Conservation (phyloP, 2,888 invertebrate genomes). For the Yponomeuta cagnagella region DNA sequence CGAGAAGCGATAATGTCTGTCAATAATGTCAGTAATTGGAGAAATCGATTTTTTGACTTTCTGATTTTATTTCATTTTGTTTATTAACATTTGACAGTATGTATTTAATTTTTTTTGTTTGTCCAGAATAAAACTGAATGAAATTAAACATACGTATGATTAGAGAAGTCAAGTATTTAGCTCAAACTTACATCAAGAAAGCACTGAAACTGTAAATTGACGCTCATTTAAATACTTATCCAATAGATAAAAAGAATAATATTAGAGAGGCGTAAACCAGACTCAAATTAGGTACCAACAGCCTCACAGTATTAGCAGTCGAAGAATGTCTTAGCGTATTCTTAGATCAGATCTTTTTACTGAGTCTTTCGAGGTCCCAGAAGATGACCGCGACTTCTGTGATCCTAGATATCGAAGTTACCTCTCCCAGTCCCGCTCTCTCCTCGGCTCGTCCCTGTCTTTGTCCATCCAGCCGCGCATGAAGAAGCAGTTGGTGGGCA, state of each 20-base stretch:
- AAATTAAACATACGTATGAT: not conserved
- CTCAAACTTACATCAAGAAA: not conserved
- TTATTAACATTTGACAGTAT: not conserved
- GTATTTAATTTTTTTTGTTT: not conserved
- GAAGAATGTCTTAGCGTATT: too few relatives aligned
- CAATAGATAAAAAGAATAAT: too few relatives aligned
- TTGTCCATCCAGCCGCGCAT: slow-evolving; percentile 76
- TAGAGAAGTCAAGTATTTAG: not conserved
- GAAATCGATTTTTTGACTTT: too few relatives aligned
- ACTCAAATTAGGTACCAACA: too few relatives aligned
- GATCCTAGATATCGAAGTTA: not conserved
- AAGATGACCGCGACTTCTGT: too few relatives aligned
- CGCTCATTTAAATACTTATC: not conserved
- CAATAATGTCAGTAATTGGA: not conserved
- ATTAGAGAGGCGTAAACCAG: too few relatives aligned
- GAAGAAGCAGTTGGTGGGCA: slow-evolving; percentile 89
- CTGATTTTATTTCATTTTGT: too few relatives aligned
- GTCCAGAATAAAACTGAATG: not conserved
- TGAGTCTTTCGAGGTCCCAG: too few relatives aligned
- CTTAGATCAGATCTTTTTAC: too few relatives aligned
- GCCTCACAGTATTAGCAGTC: too few relatives aligned
- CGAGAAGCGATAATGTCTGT: too few relatives aligned
- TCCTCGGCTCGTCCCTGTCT: slow-evolving; percentile 38
- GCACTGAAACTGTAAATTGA: not conserved
- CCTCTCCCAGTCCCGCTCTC: slow-evolving; percentile 49